Conservation (phyloP, 2,797 vertebrate genomes). For the Molothrus aeneus region DNA sequence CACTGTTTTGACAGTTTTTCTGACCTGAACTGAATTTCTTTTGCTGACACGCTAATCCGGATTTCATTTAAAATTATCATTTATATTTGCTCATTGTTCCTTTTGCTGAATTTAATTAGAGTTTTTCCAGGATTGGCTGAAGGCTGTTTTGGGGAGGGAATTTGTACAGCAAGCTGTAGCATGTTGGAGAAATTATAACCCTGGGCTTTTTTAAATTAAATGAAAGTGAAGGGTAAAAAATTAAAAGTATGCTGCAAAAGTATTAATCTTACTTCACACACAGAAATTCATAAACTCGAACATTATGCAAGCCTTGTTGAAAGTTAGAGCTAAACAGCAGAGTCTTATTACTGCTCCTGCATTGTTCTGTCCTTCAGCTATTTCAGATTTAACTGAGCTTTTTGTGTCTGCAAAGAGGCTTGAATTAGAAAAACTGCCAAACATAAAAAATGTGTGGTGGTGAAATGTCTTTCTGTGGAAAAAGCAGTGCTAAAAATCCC, state of each 20-base stretch:
- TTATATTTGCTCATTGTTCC: slow-evolving; percentile 19
- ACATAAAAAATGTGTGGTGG: not conserved
- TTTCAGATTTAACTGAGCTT: not conserved
- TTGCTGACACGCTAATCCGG: not conserved
- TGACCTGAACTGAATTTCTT: not conserved
- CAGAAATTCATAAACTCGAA: slow-evolving; percentile 1
- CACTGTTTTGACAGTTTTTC: not conserved
- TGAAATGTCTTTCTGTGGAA: not conserved
- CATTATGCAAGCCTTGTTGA: not conserved
- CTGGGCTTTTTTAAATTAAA: slow-evolving; percentile 46
- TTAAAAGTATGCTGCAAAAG: not conserved
- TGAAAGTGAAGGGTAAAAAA: not conserved
- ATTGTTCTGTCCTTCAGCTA: not conserved
- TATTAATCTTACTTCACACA: not conserved
- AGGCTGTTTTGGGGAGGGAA: not conserved
- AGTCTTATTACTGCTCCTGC: not conserved
- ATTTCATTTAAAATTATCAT: slow-evolving; percentile 33
- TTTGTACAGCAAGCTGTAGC: not conserved
- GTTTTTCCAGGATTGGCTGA: not conserved
- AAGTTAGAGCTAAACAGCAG: not conserved
- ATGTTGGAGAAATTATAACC: slow-evolving; percentile 5
- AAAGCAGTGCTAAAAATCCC: not conserved
- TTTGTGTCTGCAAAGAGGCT: not conserved
- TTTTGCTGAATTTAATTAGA: slow-evolving; percentile 35
- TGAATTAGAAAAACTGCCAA: slow-evolving; percentile 18